phyloP scores from a whole-genome alignment of 2,888 invertebrate species.

The Papilio protenor region DNA sequence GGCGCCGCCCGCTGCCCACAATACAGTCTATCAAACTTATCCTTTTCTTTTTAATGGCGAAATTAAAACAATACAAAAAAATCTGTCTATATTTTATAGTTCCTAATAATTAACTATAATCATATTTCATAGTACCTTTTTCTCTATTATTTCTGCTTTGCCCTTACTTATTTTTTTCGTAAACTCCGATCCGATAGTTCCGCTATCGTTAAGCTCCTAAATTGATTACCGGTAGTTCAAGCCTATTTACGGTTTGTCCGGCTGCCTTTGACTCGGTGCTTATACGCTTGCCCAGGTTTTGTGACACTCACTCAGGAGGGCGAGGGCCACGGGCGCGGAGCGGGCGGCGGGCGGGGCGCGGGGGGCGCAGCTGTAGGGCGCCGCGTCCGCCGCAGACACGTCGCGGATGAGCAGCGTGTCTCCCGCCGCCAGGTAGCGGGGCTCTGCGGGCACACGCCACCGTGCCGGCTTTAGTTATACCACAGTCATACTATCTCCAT shows the following conservation, averaged over 20 bases:
- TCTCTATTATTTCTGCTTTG: too few relatives aligned
- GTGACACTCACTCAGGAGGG: conserved; percentile 80
- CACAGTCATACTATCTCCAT: too few relatives aligned
- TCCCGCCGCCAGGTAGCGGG: conserved; percentile 66
- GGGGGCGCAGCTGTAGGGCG: conserved; percentile 88
- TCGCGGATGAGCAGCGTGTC: conserved; percentile 66
- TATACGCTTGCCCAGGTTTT: neutral
- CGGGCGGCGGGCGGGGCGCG: conserved; percentile 86
- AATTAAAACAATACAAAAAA: too few relatives aligned
- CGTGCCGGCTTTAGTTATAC: neutral
- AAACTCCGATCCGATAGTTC: too few relatives aligned
- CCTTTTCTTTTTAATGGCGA: too few relatives aligned
- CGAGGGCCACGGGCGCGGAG: conserved; percentile 84
- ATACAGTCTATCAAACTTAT: neutral
- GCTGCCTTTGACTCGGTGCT: too few relatives aligned
- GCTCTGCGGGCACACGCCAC: conserved; percentile 53
- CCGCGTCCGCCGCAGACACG: conserved; percentile 83
- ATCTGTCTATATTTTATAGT: too few relatives aligned
- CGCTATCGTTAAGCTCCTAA: too few relatives aligned
- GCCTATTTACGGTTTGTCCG: too few relatives aligned
- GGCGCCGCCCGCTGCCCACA: conserved; percentile 34
- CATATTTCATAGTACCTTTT: too few relatives aligned
- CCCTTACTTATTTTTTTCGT: too few relatives aligned
- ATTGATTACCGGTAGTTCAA: too few relatives aligned
- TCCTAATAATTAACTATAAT: neutral